Evolutionary conservation across 1,140 invertebrate species (phyloP), one percentile per base, ranked within the genome.

Genomic region (Gryon sp.): DNA sequence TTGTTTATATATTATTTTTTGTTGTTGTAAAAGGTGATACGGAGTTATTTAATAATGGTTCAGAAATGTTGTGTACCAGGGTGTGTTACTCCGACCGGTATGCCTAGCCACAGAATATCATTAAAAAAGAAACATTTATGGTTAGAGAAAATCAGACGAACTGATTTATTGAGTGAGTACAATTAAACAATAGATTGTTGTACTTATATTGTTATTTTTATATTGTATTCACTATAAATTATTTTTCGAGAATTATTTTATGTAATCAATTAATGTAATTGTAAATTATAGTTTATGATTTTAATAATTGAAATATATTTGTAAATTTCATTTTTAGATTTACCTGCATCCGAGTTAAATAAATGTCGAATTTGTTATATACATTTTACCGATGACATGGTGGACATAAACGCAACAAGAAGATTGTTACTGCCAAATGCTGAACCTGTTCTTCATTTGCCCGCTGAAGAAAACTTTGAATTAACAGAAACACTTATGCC

Each of bases 21-120:
- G n/a, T n/a, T n/a, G n/a, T n/a, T n/a, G n/a, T n/a, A n/a, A n/a
- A n/a, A n/a, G n/a, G n/a, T n/a, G n/a, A n/a, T n/a, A n/a, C n/a
- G n/a, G n/a, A n/a, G n/a, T n/a, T n/a, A n/a, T n/a, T n/a, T 41
- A 19, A 41, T n/a, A 45, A 45, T 45, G 41, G 41, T 45, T 19
- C 19, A 45, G 5, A 11, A 14, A 20, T 45, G 41, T 26, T 26
- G 19, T 12, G 41, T 45, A 1, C 41, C 20, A 2, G 12, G 19
- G 20, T 45, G 41, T 26, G 12, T 4, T 1, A 45, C 41, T 12
- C 22, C 20, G 11, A 2, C 19, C 1, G 12, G 26, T 14, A 26
- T 18, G 41, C 41, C 45, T 4, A 30, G 26, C n/a, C 45, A 48
- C 14, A 5, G 24, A 30, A 48, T 48, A 30, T 24, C 45, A 14